These are phyloP conservation scores for Drosophila prolongata DNA, from an alignment of 2,888 invertebrate genomes.

Conservation along the genomic window DNA sequence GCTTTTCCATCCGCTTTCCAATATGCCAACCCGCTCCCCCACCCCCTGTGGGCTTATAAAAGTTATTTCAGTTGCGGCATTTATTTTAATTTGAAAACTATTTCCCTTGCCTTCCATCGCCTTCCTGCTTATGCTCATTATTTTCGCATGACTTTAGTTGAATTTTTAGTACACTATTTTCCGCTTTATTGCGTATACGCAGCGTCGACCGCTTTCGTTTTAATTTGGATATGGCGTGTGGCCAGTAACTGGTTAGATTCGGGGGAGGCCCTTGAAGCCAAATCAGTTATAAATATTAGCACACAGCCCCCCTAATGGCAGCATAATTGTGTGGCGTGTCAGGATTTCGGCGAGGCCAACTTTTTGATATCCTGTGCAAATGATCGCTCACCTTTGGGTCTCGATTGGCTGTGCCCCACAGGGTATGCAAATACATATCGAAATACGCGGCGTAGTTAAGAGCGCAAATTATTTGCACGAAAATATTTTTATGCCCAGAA, in stretches of 20 bases:
- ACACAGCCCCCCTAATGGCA: constrained; percentile 60
- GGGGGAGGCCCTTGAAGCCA: constrained; percentile 20
- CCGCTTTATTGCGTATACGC: constrained; percentile 71
- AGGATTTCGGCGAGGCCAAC: constrained; percentile 19
- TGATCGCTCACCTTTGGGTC: constrained; percentile 9
- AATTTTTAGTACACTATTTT: constrained; percentile 74
- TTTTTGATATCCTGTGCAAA: constrained; percentile 37
- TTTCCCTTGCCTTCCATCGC: constrained; percentile 54
- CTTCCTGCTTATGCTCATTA: constrained; percentile 65
- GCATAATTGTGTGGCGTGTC: constrained; percentile 63
- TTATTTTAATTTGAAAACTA: constrained; percentile 80
- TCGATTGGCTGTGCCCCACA: neutral
- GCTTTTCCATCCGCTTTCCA: neutral
- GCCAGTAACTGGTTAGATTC: constrained; percentile 11
- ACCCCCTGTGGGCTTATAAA: constrained; percentile 60
- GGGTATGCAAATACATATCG: constrained; percentile 54
- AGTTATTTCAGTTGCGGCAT: constrained; percentile 74
- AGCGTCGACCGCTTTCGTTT: constrained; percentile 61
- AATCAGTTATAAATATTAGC: constrained; percentile 67
- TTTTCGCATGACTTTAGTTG: constrained; percentile 74
- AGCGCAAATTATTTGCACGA: constrained; percentile 78
- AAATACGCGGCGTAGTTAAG: constrained; percentile 69
- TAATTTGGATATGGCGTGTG: constrained; percentile 73
- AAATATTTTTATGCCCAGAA: constrained; percentile 64
- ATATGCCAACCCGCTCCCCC: neutral